Percentiles rank a stretch among this genome's conserved stretches.
Evolutionary conservation across 2,797 vertebrate species (phyloP).

Genomic region (Danio tinwini): DNA sequence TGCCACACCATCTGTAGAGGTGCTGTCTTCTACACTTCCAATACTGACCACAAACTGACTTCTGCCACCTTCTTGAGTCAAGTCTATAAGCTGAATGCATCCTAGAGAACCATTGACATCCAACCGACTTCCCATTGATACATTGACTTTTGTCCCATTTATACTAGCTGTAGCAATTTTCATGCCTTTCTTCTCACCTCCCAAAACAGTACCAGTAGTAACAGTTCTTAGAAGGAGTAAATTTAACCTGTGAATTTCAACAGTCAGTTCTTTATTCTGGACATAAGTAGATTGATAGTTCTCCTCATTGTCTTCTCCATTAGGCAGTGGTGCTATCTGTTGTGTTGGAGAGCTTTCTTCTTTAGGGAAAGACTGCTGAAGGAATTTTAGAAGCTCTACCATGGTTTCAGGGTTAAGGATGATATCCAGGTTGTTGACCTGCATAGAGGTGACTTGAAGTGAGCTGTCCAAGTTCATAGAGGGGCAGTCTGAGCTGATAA

Average conservation of each 20-base stretch:
- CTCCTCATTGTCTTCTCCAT: slow-evolving; percentile 78
- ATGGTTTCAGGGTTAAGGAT: slow-evolving; percentile 98
- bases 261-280: slow-evolving; percentile 92
- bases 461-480: slow-evolving; percentile 95
- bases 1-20: slow-evolving; percentile 70
- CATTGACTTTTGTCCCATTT: slow-evolving; percentile 91
- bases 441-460: slow-evolving; percentile 91
- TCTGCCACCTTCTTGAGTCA: slow-evolving; percentile 88
- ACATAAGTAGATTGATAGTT: slow-evolving; percentile 88
- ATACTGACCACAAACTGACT: slow-evolving; percentile 97
- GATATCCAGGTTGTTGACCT: slow-evolving; percentile 97
- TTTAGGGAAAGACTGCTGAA: slow-evolving; percentile 97
- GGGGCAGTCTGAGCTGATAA: slow-evolving; percentile 96
- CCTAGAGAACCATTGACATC: slow-evolving; percentile 93
- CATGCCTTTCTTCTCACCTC: slow-evolving; percentile 88
- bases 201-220: slow-evolving; percentile 74
- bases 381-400: slow-evolving; percentile 94
- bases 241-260: slow-evolving; percentile 96
- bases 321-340: slow-evolving; percentile 71
- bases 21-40: slow-evolving; percentile 81
- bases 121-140: slow-evolving; percentile 88
- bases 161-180: slow-evolving; percentile 99
- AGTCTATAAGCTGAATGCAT: slow-evolving; percentile 91
- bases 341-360: slow-evolving; percentile 79
- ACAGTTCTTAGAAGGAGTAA: slow-evolving; percentile 91